These are phyloP conservation scores for Orchesella cincta DNA, from an alignment of 1,140 invertebrate species.

Conservation along the genomic window DNA sequence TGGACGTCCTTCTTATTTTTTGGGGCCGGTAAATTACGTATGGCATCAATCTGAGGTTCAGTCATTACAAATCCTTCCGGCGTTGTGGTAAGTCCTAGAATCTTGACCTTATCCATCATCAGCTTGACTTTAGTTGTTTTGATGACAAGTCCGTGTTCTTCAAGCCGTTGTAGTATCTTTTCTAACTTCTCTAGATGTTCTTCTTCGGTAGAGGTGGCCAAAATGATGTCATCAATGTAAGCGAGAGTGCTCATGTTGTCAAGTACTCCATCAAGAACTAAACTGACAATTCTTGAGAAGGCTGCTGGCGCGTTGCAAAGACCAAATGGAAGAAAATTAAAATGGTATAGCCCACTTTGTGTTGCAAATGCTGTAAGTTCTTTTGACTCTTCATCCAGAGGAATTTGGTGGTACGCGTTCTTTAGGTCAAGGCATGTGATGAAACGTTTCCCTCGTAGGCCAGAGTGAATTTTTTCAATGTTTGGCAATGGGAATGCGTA, in stretches of 20 bases:
- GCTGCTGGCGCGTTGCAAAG: not conserved
- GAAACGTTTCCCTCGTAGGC: not conserved
- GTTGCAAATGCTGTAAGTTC: not conserved
- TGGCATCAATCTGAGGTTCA: conserved; percentile 45
- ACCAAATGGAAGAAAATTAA: not conserved
- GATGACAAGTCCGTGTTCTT: conserved; percentile 40
- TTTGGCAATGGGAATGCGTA: not conserved
- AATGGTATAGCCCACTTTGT: not conserved
- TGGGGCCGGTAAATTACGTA: conserved; percentile 37
- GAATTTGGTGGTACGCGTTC: not conserved
- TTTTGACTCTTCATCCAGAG: not conserved
- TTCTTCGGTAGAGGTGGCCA: not conserved
- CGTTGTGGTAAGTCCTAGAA: conserved; percentile 47
- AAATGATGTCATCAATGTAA: not conserved
- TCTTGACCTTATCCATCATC: conserved; percentile 29
- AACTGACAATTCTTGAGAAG: not conserved
- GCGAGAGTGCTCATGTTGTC: not conserved
- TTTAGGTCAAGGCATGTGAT: not conserved
- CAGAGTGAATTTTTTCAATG: not conserved
- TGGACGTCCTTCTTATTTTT: not conserved
- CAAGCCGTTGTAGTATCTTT: not conserved
- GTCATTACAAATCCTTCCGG: conserved; percentile 42
- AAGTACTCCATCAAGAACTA: not conserved
- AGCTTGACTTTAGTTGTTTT: conserved; percentile 42
- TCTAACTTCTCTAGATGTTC: not conserved